Evolutionary conservation across 2,888 invertebrate species (phyloP).

Genomic region (Zootermopsis nevadensis): DNA sequence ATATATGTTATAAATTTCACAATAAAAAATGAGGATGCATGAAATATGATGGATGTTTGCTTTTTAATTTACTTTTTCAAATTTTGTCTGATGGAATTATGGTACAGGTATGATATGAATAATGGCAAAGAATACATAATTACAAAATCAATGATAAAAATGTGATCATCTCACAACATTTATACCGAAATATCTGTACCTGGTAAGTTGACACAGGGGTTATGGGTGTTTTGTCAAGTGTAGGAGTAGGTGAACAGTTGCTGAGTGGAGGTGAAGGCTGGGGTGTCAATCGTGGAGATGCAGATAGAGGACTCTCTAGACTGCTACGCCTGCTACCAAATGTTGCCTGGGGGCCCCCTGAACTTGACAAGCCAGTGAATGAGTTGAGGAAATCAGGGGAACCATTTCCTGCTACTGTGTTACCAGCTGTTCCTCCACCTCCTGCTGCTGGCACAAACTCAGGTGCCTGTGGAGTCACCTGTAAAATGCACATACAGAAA

Average conservation of each 20-base stretch:
- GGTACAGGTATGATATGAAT: no score
- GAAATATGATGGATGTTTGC: no score
- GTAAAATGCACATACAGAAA: not conserved
- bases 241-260: slow-evolving; percentile 62
- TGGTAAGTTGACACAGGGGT: slow-evolving; percentile 61
- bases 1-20: no score
- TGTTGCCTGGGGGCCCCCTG: slow-evolving; percentile 56
- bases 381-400: slow-evolving; percentile 63
- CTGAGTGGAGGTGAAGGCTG: slow-evolving; percentile 63
- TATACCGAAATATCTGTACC: slow-evolving; percentile 54
- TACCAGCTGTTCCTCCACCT: not conserved
- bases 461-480: slow-evolving; percentile 62
- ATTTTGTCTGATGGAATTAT: no score
- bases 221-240: slow-evolving; percentile 56
- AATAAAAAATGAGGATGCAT: no score
- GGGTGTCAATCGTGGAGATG: slow-evolving; percentile 65
- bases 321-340: slow-evolving; percentile 55
- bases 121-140: no score
- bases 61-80: no score
- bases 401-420: slow-evolving; percentile 54
- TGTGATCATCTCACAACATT: no score
- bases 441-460: slow-evolving; percentile 66
- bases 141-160: no score
- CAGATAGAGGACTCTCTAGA: slow-evolving; percentile 61
- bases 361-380: slow-evolving; percentile 56